Percentiles rank a stretch among this genome's conserved stretches.
These are phyloP conservation scores for Latheticus oryzae DNA, from an alignment of 2,888 invertebrate species.

Conservation along the genomic window DNA sequence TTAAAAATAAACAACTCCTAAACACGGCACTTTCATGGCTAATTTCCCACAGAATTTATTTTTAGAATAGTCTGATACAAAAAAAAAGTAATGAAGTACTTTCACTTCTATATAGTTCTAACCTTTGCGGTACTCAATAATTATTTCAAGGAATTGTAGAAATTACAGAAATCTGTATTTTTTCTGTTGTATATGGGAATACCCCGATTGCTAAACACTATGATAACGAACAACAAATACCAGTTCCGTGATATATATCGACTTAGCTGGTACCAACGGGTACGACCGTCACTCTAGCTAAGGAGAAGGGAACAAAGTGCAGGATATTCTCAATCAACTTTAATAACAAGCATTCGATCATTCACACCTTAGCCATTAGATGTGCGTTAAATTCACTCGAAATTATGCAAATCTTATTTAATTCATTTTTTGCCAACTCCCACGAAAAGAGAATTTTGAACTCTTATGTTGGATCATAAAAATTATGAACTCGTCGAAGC, in stretches of 20 bases:
- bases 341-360: slow-evolving; percentile 41
- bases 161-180: neutral
- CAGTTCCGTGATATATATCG: slow-evolving; percentile 37
- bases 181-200: slow-evolving; percentile 19
- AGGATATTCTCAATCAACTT: slow-evolving; percentile 57
- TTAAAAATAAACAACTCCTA: too few species aligned
- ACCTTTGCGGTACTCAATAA: too few species aligned
- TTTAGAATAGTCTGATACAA: too few species aligned
- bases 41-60: too few species aligned
- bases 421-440: too few species aligned
- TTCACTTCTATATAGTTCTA: too few species aligned
- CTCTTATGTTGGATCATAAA: too few species aligned
- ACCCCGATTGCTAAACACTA: slow-evolving; percentile 21
- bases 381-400: neutral
- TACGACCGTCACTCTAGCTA: slow-evolving; percentile 51
- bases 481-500: too few species aligned
- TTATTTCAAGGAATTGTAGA: slow-evolving; percentile 4
- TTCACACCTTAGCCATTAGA: slow-evolving; percentile 32
- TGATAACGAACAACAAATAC: slow-evolving; percentile 29
- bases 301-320: slow-evolving; percentile 49
- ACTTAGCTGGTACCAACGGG: slow-evolving; percentile 56
- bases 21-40: too few species aligned
- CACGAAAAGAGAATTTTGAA: too few species aligned
- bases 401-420: too few species aligned
- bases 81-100: too few species aligned